Conservation (phyloP, 2,797 vertebrate species). For the Somateria mollissima region DNA sequence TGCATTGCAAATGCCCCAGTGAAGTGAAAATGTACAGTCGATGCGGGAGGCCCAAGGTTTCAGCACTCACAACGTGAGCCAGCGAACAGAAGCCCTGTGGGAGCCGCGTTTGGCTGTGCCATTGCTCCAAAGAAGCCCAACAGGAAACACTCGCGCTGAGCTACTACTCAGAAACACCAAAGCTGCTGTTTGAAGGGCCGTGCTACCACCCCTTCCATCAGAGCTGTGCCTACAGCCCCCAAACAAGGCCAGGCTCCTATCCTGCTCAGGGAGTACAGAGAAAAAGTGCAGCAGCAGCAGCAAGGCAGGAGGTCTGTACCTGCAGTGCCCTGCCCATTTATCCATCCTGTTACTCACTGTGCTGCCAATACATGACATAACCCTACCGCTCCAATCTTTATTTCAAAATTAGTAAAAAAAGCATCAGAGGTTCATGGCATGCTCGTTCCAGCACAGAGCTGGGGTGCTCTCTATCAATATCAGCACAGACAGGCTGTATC, state of each 20-base stretch:
- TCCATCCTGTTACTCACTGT: background rate
- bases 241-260: background rate
- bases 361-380: background rate
- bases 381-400: background rate
- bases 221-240: background rate
- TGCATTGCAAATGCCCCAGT: constrained; percentile 1
- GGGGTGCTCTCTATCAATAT: background rate
- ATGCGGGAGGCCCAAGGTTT: background rate
- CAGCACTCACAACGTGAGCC: background rate
- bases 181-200: background rate
- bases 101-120: background rate
- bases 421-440: background rate
- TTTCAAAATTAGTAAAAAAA: background rate
- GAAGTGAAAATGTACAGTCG: constrained; percentile 6
- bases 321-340: background rate
- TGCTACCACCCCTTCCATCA: background rate
- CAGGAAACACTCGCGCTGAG: background rate
- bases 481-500: background rate
- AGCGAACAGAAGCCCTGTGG: background rate
- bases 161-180: background rate
- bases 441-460: background rate
- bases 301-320: background rate
- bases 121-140: background rate
- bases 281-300: background rate
- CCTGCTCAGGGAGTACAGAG: accelerated